Conservation (phyloP, 2,888 invertebrate species). For the Automeris io region DNA sequence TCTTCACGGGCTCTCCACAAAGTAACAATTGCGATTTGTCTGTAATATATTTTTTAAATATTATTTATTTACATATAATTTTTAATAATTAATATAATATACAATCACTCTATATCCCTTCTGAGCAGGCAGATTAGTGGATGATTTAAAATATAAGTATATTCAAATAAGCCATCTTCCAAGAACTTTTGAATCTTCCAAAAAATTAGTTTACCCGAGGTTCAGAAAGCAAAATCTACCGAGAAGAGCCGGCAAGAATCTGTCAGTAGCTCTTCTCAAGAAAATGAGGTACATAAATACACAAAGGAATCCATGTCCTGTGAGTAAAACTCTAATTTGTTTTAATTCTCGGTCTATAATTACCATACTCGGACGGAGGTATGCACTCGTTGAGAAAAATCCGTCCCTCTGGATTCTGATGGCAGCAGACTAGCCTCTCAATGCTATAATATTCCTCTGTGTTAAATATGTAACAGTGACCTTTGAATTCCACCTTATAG, state of each 20-base stretch:
- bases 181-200: too few species aligned
- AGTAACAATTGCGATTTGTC: slow-evolving; percentile 83
- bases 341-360: slow-evolving; percentile 9
- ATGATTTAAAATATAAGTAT: too few species aligned
- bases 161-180: too few species aligned
- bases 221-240: too few species aligned
- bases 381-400: slow-evolving; percentile 85
- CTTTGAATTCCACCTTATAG: slow-evolving; percentile 78
- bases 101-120: too few species aligned
- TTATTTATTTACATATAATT: neutral
- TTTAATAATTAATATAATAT: too few species aligned
- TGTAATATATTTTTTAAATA: slow-evolving; percentile 29
- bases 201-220: too few species aligned
- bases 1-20: slow-evolving; percentile 79
- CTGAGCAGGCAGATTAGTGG: too few species aligned
- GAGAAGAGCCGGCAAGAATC: too few species aligned
- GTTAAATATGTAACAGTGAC: slow-evolving; percentile 67
- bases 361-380: slow-evolving; percentile 92
- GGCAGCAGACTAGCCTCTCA: slow-evolving; percentile 78
- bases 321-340: neutral
- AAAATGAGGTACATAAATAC: too few species aligned
- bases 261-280: too few species aligned
- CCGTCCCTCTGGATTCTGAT: slow-evolving; percentile 77
- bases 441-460: slow-evolving; percentile 80
- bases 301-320: too few species aligned